Evolutionary conservation across 2,797 vertebrate genomes (phyloP), one percentile per base, ranked within the genome.

Genomic region (Serranus cabrilla): DNA sequence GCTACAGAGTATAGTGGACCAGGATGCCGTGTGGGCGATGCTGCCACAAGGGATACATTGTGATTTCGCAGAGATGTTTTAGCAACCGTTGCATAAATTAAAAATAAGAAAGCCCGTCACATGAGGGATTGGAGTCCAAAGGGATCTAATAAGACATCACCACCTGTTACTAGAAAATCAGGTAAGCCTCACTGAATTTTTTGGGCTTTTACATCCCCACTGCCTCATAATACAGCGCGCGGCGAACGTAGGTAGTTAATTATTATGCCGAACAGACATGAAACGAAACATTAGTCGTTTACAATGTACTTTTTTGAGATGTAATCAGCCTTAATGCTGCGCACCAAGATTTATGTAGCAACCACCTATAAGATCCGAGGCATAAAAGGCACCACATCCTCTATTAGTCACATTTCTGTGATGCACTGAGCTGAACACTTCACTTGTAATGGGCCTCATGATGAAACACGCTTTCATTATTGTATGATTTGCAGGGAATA

Each of bases 131-230:
- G 80, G 81, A 84, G 78, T 68, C 81, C 21, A 46, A 78, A 40
- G 82, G 86, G 85, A 91, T 88, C 73, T 81, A 76, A 76, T 81
- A 81, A 80, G 82, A 92, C 78, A 89, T 92, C 82, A 68, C 92
- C 94, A 95, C 94, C 95, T 95, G 94, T 95, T 95, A 93, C 88
- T 62, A 89, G 88, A 92, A 88, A 86, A 88, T 56, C 91, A 94
- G 95, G 94, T 95, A 94, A 94, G 92, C 63, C 47, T 67, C 62
- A 40, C 56, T 70, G 58, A 71, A 50, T 71, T 39, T 52, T 34
- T 46, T 12, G 13, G 34, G 39, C 54, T 68, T 75, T 68, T 56
- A 45, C 73, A 84, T 81, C 54, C 16, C 20, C 45, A 65, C 9
- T 45, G 62, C 60, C 70, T 83, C 25, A 3, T 58, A n/a, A 43